Evolutionary conservation across 1,140 invertebrate species (phyloP).

Genomic region (Diuraphis noxia): DNA sequence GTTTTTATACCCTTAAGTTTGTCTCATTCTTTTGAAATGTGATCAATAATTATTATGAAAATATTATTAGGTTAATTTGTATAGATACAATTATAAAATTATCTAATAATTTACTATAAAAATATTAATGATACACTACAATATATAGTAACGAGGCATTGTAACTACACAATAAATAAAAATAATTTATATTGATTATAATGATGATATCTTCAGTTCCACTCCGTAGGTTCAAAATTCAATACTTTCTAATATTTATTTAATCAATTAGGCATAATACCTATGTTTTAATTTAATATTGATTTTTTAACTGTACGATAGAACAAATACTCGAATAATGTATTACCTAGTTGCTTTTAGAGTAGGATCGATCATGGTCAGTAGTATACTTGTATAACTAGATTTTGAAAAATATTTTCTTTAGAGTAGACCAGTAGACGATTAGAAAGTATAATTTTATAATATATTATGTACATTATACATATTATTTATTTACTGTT

Average conservation of each 20-base stretch:
- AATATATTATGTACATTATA: too few species aligned
- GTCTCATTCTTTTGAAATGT: too few species aligned
- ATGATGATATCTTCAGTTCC: neutral
- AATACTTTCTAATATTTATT: neutral
- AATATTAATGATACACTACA: too few species aligned
- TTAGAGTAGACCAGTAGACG: neutral
- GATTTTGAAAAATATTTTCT: neutral
- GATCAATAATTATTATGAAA: too few species aligned
- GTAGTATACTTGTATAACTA: neutral
- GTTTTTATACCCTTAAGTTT: too few species aligned
- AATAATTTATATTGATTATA: too few species aligned
- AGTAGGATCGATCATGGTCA: neutral
- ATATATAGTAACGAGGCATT: too few species aligned
- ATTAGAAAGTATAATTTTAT: neutral
- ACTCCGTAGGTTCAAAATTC: neutral
- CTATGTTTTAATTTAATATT: neutral
- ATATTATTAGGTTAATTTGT: too few species aligned
- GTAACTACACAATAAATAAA: too few species aligned
- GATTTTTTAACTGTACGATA: neutral
- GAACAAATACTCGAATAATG: neutral
- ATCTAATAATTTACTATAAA: too few species aligned
- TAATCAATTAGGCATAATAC: neutral
- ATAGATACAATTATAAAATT: too few species aligned
- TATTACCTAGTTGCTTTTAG: neutral
- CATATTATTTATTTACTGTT: neutral